Percentiles rank a stretch among this genome's conserved stretches.
phyloP scores from a whole-genome alignment of 2,888 invertebrate genomes.

The Dysmachus trigonus region DNA sequence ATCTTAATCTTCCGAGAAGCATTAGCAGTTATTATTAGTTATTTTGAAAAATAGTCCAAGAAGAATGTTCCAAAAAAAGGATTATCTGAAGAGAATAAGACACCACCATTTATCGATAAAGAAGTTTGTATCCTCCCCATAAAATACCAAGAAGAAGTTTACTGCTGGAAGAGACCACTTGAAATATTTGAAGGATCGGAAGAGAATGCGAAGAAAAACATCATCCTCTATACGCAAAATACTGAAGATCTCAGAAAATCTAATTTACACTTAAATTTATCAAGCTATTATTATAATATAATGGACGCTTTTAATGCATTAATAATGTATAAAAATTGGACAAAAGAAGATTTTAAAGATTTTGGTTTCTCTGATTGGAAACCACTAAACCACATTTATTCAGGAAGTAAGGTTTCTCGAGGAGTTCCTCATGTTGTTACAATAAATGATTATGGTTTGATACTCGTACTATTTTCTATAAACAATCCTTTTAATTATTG shows the following conservation, averaged over 20 bases:
- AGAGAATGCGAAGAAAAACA: background rate
- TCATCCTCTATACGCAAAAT: background rate
- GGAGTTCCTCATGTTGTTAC: background rate
- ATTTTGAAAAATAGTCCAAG: background rate
- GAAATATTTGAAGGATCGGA: slow-evolving; percentile 54
- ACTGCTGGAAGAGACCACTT: slow-evolving; percentile 57
- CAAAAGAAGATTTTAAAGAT: slow-evolving; percentile 4
- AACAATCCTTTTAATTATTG: background rate
- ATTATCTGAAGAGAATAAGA: background rate
- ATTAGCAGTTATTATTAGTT: too few species aligned
- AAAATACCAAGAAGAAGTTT: slow-evolving; percentile 35
- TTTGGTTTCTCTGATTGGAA: slow-evolving; percentile 42
- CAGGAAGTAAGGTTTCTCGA: background rate
- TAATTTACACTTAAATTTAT: slow-evolving; percentile 27
- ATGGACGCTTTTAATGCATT: slow-evolving; percentile 36
- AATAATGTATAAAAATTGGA: background rate
- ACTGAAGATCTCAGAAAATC: background rate
- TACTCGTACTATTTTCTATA: background rate
- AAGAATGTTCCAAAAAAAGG: background rate
- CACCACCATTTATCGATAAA: background rate
- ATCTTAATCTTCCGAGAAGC: background rate
- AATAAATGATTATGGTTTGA: slow-evolving; percentile 34
- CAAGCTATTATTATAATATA: slow-evolving; percentile 36
- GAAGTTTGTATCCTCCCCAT: slow-evolving; percentile 39
- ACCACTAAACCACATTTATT: slow-evolving; percentile 42